phyloP scores from a whole-genome alignment of 2,113 vertebrate genomes.

The Notiomystis cincta region DNA sequence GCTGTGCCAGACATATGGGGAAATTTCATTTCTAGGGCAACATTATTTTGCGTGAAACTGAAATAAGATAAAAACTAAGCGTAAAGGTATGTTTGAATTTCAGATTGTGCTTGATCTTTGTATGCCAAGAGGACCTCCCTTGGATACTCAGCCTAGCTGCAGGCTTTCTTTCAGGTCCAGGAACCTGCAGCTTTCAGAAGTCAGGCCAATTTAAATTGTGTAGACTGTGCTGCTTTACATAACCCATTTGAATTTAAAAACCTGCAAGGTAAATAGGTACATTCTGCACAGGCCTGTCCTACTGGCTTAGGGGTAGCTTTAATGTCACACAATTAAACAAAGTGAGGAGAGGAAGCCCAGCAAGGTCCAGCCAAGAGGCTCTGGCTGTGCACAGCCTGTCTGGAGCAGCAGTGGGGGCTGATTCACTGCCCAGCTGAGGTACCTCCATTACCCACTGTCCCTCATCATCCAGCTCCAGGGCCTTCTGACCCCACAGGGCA shows the following conservation, averaged over 20 bases:
- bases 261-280: constrained; percentile 47
- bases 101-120: constrained; percentile 53
- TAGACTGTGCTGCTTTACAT: constrained; percentile 60
- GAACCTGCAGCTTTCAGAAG: constrained; percentile 50
- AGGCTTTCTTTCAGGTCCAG: constrained; percentile 47
- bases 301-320: not conserved
- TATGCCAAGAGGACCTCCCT: constrained; percentile 47
- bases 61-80: constrained; percentile 53
- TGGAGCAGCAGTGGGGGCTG: not conserved
- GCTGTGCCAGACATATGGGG: not conserved
- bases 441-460: not conserved
- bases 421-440: not conserved
- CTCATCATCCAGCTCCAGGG: not conserved
- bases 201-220: constrained; percentile 56
- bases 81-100: constrained; percentile 51
- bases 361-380: not conserved
- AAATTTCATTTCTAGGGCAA: constrained; percentile 64
- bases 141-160: constrained; percentile 28
- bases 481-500: not conserved
- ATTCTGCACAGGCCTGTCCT: not conserved
- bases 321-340: not conserved
- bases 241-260: constrained; percentile 39
- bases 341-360: not conserved
- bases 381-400: rapidly evolving
- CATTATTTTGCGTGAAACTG: constrained; percentile 36